Evolutionary conservation across 2,888 invertebrate genomes (phyloP).

Genomic region (Masnerella sp.): DNA sequence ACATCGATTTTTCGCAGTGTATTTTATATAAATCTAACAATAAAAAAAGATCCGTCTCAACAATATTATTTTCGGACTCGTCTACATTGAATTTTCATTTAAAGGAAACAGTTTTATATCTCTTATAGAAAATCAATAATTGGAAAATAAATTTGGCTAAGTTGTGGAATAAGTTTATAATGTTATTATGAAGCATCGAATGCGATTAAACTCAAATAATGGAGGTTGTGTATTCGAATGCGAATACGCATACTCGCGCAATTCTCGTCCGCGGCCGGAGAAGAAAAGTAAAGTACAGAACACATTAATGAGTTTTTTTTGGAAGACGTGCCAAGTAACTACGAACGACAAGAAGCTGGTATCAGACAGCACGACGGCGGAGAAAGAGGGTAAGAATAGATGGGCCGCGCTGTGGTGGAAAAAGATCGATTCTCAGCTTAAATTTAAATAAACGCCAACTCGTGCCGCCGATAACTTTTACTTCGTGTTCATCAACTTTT

Average conservation of each 20-base stretch:
- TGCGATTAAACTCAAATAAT: too few relatives aligned
- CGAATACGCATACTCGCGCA: slow-evolving; percentile 34
- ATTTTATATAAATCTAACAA: too few relatives aligned
- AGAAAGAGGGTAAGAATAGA: slow-evolving; percentile 57
- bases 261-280: slow-evolving; percentile 28
- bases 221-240: too few relatives aligned
- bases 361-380: slow-evolving; percentile 66
- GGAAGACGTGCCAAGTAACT: slow-evolving; percentile 72
- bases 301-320: slow-evolving; percentile 77
- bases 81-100: too few relatives aligned
- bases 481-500: slow-evolving; percentile 56
- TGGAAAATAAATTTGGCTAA: too few relatives aligned
- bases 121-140: too few relatives aligned
- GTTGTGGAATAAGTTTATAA: too few relatives aligned
- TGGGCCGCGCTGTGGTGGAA: slow-evolving; percentile 49
- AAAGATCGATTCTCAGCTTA: slow-evolving; percentile 73
- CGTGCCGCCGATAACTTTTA: slow-evolving; percentile 68
- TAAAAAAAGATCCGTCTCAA: too few relatives aligned
- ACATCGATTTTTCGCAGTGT: too few relatives aligned
- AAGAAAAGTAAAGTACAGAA: slow-evolving; percentile 62
- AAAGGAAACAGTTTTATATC: too few relatives aligned
- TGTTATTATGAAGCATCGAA: too few relatives aligned
- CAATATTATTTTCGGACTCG: too few relatives aligned
- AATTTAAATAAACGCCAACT: slow-evolving; percentile 76
- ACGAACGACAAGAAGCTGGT: slow-evolving; percentile 72